These are phyloP conservation scores for Gymnothorax javanicus DNA, from an alignment of 2,797 vertebrate species.

Conservation along the genomic window DNA sequence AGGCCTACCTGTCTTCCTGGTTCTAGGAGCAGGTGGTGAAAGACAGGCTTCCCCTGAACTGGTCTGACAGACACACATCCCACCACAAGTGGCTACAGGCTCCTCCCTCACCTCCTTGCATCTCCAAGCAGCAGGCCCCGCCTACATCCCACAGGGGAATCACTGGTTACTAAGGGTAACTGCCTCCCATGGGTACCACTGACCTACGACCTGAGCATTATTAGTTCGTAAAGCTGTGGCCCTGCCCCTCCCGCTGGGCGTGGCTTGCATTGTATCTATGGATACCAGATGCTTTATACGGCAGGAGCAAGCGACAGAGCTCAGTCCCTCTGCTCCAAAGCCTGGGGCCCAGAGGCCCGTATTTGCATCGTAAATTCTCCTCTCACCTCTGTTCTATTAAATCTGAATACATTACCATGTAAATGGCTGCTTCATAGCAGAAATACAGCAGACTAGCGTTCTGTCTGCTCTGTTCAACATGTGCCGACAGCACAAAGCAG, in stretches of 20 bases:
- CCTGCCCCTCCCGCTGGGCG: neutral
- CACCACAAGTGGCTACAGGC: constrained; percentile 60
- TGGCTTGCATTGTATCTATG: constrained; percentile 15
- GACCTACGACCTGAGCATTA: constrained; percentile 60
- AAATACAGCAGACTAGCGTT: constrained; percentile 46
- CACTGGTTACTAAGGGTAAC: constrained; percentile 69
- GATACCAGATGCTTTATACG: neutral
- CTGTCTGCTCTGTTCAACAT: constrained; percentile 38
- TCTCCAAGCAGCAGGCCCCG: constrained; percentile 45
- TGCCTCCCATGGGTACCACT: constrained; percentile 60
- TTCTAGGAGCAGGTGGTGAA: neutral
- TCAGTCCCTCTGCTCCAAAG: constrained; percentile 9
- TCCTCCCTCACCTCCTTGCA: constrained; percentile 43
- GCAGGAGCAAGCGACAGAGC: neutral
- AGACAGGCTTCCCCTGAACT: neutral
- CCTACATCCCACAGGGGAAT: constrained; percentile 34
- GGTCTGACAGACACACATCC: constrained; percentile 50
- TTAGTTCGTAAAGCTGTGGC: neutral
- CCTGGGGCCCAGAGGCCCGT: neutral
- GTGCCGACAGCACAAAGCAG: constrained; percentile 30
- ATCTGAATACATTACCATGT: constrained; percentile 60
- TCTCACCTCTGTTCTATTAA: constrained; percentile 51
- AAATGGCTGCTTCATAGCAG: constrained; percentile 43
- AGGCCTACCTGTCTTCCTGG: constrained; percentile 3
- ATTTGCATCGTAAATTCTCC: constrained; percentile 31